Evolutionary conservation across 2,113 vertebrate species (phyloP).

Genomic region (Phocoena sinus): DNA sequence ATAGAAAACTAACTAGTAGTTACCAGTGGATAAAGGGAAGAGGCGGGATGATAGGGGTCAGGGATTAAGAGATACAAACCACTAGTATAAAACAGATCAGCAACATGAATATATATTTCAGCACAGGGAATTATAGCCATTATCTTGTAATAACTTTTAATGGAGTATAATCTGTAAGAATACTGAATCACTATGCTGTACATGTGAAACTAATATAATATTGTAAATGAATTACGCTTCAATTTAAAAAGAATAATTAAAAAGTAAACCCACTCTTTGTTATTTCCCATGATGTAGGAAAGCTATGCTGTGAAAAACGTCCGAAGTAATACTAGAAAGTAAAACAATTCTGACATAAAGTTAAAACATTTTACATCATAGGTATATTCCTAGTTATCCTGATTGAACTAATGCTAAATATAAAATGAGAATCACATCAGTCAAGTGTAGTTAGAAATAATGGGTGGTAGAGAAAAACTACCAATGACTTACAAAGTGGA

Average conservation of each 20-base stretch:
- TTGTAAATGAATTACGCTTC: not conserved
- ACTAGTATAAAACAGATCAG: not conserved
- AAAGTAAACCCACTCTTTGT: not conserved
- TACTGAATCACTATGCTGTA: not conserved
- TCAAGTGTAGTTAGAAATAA: not conserved
- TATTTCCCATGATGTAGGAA: not conserved
- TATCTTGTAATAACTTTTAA: not conserved
- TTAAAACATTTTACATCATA: not conserved
- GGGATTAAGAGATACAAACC: not conserved
- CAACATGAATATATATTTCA: not conserved
- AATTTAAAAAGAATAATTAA: not conserved
- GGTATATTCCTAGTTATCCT: not conserved
- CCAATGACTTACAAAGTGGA: not conserved
- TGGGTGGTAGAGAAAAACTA: not conserved
- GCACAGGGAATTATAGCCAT: not conserved
- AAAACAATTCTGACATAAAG: conserved; percentile 18
- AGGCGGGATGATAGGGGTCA: not conserved
- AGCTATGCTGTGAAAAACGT: not conserved
- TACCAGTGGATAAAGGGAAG: not conserved
- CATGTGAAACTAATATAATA: not conserved
- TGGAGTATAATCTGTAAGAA: not conserved
- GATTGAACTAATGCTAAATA: not conserved
- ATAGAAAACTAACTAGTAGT: not conserved
- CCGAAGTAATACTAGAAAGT: conserved; percentile 15
- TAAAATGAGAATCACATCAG: not conserved